Base-by-base conservation (phyloP, 2,888 invertebrate genomes). In the Eristalis tenax region DNA sequence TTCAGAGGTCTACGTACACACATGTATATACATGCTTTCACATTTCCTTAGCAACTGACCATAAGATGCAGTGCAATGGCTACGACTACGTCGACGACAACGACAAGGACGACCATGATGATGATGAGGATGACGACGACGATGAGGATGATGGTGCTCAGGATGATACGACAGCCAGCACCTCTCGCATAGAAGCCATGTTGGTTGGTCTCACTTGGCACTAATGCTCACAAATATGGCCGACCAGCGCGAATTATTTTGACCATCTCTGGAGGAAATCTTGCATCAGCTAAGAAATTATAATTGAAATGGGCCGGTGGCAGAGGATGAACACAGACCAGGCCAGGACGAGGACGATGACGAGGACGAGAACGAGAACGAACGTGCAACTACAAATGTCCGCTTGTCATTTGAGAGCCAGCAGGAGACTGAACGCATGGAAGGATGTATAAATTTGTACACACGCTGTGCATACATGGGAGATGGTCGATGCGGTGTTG, bases 261-360 rank as follows among this genome's bases (percentile, higher is more conserved):
- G 84, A 81, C 84, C 80, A 83, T 84, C 84, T 84, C 83, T 88
- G 63, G 80, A 88, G 88, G 74, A 88, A 88, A 88, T 81, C 84
- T 88, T 84, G 88, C 88, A 88, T 88, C 88, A 81, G 80, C 84
- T 84, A 84, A 88, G 88, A 88, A 88, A 88, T 88, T 88, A 88
- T 84, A 88, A 88, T 88, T 88, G 88, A 88, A 88, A 88, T 81
- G 88, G 84, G 73, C 88, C 63, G 71, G 64, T 64, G 64, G n/a
- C 74, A 64, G 32, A 26, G 70, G 26, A 28, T 22, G 26, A 22
- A 26, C 35, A 5, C 11, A 35, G 28, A 13, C 70, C 15, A 32
- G 69, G 64, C 32, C 32, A 32, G 32, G 5, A 32, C 32, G 32
- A 32, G 32, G 32, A 8, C 32, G 32, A 32, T 8, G 32, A 8